Evolutionary conservation across 2,888 invertebrate species (phyloP), one percentile per base, ranked within the genome.

Genomic region (Trichacis sp.): DNA sequence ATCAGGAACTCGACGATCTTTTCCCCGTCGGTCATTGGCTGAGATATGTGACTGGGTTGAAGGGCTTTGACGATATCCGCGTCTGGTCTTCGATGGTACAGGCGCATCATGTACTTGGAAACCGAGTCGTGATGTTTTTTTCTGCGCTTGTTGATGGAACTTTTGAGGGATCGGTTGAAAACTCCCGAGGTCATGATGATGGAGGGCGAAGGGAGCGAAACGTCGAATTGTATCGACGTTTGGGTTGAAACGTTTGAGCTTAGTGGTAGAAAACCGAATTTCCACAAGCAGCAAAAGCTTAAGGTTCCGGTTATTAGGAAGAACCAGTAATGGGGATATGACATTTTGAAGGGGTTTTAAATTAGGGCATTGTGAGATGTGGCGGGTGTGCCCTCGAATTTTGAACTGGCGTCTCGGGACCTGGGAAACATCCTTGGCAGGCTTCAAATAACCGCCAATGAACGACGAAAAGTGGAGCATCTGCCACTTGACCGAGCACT

Each of bases 21-120:
- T 3, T 76, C 77, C 2, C 76, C 77, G 9, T 74, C 73, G 9
- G 47, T 51, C n/a, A 73, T 56, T 2, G 75, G 71, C 1, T 71
- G 63, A 12, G 81, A 78, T 8, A 77, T 70, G 46, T 74, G 79
- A n/a, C 70, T 53, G 0, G 82, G 81, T 18, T 77, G 74, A 12
- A 82, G 54, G 1, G 82, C 82, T 11, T 79, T 64, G 1, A 83
- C 73, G 33, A 82, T 75, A 46, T 81, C 82, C 3, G 78, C 73
- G 45, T 78, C 77, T 1, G 80, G 76, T 19, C 77, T 75, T 18
- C 80, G 77, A 30, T 78, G 77, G 54, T 82, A 83, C 1, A 83
- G 68, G 42, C 78, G 73, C 5, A 82, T 57, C 82, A 83, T 83
- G 48, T 82, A 83, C 19, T 70, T 73, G 2, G 82, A 81, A 1